Conservation (phyloP, 1,140 invertebrate species). For the Oryctes rhinoceros region DNA sequence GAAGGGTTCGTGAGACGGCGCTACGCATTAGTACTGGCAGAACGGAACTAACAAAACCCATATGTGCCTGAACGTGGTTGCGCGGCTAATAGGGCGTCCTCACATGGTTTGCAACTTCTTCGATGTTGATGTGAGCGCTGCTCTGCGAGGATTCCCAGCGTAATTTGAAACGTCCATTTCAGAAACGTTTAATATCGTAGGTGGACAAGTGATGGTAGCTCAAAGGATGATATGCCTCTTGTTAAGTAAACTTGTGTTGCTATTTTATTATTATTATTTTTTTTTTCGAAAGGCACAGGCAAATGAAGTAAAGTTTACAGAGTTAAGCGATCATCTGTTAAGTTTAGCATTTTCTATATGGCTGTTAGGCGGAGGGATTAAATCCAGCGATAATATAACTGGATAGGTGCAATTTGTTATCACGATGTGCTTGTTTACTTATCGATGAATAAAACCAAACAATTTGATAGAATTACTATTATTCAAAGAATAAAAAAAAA, state of each 20-base stretch:
- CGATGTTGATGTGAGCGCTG: constrained; percentile 8
- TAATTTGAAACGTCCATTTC: not conserved
- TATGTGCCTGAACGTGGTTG: not conserved
- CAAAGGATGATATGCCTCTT: not conserved
- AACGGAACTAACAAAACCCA: constrained; percentile 10
- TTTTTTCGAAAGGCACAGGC: no score
- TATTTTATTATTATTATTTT: no score
- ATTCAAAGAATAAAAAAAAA: no score
- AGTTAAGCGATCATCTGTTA: no score
- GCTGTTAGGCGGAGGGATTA: no score
- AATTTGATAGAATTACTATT: no score
- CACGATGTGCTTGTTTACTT: no score
- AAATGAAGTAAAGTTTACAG: no score
- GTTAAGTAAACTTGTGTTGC: not conserved
- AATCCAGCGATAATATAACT: no score
- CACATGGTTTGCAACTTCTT: constrained; percentile 11
- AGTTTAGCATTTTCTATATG: no score
- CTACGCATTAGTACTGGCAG: not conserved
- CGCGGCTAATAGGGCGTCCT: not conserved
- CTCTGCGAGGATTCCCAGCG: not conserved
- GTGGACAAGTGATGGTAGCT: not conserved
- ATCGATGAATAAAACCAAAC: no score
- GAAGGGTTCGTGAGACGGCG: constrained; percentile 5
- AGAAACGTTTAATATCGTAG: not conserved
- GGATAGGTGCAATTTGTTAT: no score